A percentile compares a stretch with the other conserved stretches of the same genome.
These are phyloP conservation scores for Cliona cf. orientalis DNA, from an alignment of 37 sponge, comb jelly and placozoan genomes.

Conservation along the genomic window DNA sequence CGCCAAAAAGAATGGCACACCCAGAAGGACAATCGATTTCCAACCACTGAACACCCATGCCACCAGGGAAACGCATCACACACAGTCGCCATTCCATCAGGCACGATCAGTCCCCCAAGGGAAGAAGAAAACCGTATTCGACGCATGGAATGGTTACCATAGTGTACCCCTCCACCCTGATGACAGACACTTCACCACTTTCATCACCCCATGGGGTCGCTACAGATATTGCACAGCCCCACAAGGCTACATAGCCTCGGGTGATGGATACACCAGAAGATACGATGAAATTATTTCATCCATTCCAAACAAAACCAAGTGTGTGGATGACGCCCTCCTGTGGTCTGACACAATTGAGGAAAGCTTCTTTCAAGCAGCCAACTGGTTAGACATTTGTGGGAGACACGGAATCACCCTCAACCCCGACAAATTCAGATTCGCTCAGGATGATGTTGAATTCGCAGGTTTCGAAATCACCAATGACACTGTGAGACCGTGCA, in stretches of 20 bases:
- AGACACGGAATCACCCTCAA: constrained; percentile 45
- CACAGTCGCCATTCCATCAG: constrained; percentile 43
- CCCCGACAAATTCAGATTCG: constrained; percentile 28
- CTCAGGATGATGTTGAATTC: constrained; percentile 44
- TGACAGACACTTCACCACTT: constrained; percentile 48
- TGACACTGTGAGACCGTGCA: constrained; percentile 37
- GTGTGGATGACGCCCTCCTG: constrained; percentile 42
- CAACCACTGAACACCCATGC: constrained; percentile 31
- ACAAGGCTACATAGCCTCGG: constrained; percentile 62
- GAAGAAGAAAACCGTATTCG: constrained; percentile 49
- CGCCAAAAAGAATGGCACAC: constrained; percentile 17
- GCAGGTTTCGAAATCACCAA: constrained; percentile 45
- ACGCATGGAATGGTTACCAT: constrained; percentile 61
- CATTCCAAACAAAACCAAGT: constrained; percentile 40
- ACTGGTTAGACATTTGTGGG: constrained; percentile 49
- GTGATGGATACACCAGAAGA: constrained; percentile 51
- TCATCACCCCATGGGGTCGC: constrained; percentile 57
- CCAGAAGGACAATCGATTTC: constrained; percentile 45
- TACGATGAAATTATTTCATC: constrained; percentile 35
- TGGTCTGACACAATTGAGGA: constrained; percentile 53
- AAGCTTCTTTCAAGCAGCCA: constrained; percentile 47
- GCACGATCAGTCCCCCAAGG: constrained; percentile 53
- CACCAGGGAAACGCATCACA: constrained; percentile 44
- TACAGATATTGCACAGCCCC: constrained; percentile 55
- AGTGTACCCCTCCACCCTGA: constrained; percentile 51